phyloP scores from a whole-genome alignment of 2,888 invertebrate species.

The Hyposoter dolosus region DNA sequence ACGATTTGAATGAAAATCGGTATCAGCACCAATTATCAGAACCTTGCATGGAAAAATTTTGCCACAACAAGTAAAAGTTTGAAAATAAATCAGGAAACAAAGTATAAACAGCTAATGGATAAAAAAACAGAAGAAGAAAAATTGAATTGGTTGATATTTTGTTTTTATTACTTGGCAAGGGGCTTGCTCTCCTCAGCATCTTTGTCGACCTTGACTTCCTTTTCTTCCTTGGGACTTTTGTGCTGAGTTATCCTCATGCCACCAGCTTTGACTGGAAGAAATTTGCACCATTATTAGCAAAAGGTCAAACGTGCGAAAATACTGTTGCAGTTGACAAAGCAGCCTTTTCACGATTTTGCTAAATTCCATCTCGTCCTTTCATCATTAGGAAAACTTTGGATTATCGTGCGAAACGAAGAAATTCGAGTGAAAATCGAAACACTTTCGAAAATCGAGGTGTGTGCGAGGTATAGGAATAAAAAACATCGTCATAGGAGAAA shows the following conservation, averaged over 20 bases:
- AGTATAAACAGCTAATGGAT: neutral
- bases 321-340: neutral
- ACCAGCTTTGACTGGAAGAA: slow-evolving; percentile 92
- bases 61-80: neutral
- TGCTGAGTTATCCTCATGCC: slow-evolving; percentile 97
- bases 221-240: slow-evolving; percentile 89
- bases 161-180: slow-evolving; percentile 86
- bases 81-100: neutral
- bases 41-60: neutral
- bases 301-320: neutral
- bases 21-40: too few relatives aligned
- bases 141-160: neutral
- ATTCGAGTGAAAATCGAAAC: neutral
- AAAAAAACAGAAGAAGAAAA: neutral
- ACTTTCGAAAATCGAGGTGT: neutral
- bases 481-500: neutral
- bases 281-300: neutral
- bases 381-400: neutral
- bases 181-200: slow-evolving; percentile 85
- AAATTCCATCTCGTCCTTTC: neutral
- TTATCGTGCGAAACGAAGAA: neutral
- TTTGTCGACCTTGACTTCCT: slow-evolving; percentile 86
- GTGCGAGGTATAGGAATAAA: neutral
- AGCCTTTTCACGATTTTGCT: neutral
- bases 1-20: neutral